Percentiles rank a stretch among this genome's conserved stretches.
Evolutionary conservation across 2,888 invertebrate genomes (phyloP).

Genomic region (Polydrusus cervinus): DNA sequence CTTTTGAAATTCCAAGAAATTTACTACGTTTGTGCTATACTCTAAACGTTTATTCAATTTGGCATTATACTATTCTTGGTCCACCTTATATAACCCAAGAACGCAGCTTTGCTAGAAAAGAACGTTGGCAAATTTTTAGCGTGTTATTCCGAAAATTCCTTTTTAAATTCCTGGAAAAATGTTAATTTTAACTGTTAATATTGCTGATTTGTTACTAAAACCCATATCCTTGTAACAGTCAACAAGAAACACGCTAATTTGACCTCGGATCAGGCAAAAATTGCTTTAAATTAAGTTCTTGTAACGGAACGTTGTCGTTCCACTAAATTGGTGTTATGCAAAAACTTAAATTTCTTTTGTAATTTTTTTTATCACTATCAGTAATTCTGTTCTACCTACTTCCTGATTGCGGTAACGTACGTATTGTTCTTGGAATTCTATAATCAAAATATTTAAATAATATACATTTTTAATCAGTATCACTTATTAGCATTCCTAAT

Average conservation of each 20-base stretch:
- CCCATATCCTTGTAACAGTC: not conserved
- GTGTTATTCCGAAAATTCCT: slow-evolving; percentile 7
- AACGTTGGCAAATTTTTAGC: slow-evolving; percentile 5
- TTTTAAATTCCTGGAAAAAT: not conserved
- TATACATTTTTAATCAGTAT: not conserved
- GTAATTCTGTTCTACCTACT: not conserved
- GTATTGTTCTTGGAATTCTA: slow-evolving; percentile 5
- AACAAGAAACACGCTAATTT: not conserved
- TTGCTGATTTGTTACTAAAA: not conserved
- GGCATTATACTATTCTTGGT: too few relatives aligned
- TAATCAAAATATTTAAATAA: slow-evolving; percentile 5
- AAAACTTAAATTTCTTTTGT: not conserved
- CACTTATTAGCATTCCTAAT: not conserved
- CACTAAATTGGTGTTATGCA: not conserved
- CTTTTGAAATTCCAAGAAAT: too few relatives aligned
- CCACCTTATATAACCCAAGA: too few relatives aligned
- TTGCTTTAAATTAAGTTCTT: not conserved
- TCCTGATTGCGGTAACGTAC: not conserved
- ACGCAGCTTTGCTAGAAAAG: slow-evolving; percentile 5
- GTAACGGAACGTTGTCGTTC: slow-evolving; percentile 1
- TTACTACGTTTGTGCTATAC: too few relatives aligned
- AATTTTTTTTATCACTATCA: slow-evolving; percentile 21
- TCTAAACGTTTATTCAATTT: too few relatives aligned
- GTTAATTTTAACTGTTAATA: not conserved
- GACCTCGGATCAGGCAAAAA: not conserved